These are phyloP conservation scores for Halcyon chelicuti DNA, from an alignment of 2,797 vertebrate genomes.

Conservation along the genomic window DNA sequence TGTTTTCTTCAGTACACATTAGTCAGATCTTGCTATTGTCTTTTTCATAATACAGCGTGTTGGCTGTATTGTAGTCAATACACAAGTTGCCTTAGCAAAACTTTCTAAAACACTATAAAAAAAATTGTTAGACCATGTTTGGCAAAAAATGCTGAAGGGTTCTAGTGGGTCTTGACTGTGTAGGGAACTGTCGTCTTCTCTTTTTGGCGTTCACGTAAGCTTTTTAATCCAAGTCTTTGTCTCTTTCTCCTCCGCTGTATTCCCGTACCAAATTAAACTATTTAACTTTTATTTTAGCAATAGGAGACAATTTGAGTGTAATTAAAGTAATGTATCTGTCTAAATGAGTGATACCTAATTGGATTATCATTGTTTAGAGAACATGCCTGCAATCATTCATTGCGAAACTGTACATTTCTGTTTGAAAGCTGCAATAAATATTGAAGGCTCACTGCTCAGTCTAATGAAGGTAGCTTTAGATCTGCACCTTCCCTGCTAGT, in stretches of 20 bases:
- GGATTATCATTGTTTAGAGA: slow-evolving; percentile 33
- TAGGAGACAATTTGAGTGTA: slow-evolving; percentile 3
- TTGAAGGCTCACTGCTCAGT: not conserved
- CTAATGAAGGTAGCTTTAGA: not conserved
- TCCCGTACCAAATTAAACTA: not conserved
- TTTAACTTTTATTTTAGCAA: slow-evolving; percentile 38
- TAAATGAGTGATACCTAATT: slow-evolving; percentile 30
- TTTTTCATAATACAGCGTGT: not conserved
- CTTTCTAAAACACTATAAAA: not conserved
- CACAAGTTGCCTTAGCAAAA: slow-evolving; percentile 38
- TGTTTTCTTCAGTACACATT: slow-evolving; percentile 24
- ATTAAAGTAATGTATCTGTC: slow-evolving; percentile 3
- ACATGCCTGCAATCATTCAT: not conserved
- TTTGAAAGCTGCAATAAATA: not conserved
- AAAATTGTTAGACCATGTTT: not conserved
- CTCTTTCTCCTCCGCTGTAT: not conserved
- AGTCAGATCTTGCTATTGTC: slow-evolving; percentile 17
- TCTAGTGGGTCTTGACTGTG: not conserved
- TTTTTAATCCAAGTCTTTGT: slow-evolving; percentile 40
- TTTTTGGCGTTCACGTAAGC: not conserved
- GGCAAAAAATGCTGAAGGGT: not conserved
- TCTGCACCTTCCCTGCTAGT: not conserved
- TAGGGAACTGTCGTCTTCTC: not conserved
- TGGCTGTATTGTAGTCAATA: not conserved
- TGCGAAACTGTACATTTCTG: not conserved